Conservation (phyloP, 2,113 vertebrate species). For the Oreochromis aureus region DNA sequence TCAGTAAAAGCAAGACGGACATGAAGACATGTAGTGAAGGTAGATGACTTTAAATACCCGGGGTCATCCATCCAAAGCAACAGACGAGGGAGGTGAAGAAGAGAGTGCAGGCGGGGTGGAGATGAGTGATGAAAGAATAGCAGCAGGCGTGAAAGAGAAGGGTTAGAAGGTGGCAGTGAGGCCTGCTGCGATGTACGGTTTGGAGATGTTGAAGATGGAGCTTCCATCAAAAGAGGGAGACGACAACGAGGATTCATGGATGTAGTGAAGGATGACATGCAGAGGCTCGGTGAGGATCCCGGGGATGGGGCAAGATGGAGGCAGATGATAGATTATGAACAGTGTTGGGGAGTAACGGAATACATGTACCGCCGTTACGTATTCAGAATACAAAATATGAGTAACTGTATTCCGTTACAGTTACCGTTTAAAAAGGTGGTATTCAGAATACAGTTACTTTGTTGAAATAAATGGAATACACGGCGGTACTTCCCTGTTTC, state of each 20-base stretch:
- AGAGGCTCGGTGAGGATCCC: not conserved
- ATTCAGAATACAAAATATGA: too few relatives aligned
- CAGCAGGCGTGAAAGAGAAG: not conserved
- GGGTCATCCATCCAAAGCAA: not conserved
- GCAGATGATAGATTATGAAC: accelerated
- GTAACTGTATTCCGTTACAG: too few relatives aligned
- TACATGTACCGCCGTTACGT: too few relatives aligned
- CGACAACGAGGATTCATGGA: accelerated
- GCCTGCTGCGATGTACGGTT: not conserved
- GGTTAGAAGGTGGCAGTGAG: not conserved
- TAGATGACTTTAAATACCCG: not conserved
- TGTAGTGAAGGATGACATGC: not conserved
- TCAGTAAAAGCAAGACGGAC: not conserved
- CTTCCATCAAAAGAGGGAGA: not conserved
- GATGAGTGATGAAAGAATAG: not conserved
- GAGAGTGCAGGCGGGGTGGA: not conserved
- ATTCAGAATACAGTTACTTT: too few relatives aligned
- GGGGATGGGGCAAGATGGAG: not conserved
- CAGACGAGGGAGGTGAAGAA: not conserved
- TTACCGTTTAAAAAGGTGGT: too few relatives aligned
- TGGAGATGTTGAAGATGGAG: not conserved
- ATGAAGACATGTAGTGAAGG: not conserved
- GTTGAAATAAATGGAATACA: too few relatives aligned
- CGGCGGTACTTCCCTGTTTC: too few relatives aligned
- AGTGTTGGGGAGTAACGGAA: too few relatives aligned